These are phyloP conservation scores for Ichneumoninae sp. DNA, from an alignment of 2,888 invertebrate genomes.

Conservation along the genomic window DNA sequence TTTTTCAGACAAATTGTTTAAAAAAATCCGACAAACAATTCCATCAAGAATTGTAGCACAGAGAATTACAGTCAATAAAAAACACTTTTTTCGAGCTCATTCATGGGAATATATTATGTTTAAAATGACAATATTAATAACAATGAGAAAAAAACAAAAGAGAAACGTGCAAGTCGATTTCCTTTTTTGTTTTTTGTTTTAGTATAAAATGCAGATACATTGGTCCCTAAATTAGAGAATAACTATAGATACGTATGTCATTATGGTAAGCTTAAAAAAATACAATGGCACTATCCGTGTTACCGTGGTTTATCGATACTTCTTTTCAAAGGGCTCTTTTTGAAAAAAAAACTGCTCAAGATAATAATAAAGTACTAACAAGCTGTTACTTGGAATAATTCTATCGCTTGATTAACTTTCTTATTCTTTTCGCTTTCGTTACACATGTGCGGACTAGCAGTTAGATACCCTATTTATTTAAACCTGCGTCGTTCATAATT, in stretches of 20 bases:
- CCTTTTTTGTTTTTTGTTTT: slow-evolving; percentile 44
- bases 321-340: slow-evolving; percentile 11
- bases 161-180: background rate
- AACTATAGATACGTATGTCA: slow-evolving; percentile 46
- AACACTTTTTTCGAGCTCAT: slow-evolving; percentile 42
- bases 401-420: slow-evolving; percentile 1
- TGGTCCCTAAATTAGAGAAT: slow-evolving; percentile 70
- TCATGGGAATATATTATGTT: slow-evolving; percentile 68
- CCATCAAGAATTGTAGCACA: background rate
- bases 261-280: slow-evolving; percentile 66
- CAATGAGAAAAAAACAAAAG: slow-evolving; percentile 21
- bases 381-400: slow-evolving; percentile 1
- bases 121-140: slow-evolving; percentile 67
- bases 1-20: background rate
- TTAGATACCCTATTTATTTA: slow-evolving; percentile 55
- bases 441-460: slow-evolving; percentile 56
- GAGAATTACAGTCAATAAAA: slow-evolving; percentile 36
- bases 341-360: slow-evolving; percentile 21
- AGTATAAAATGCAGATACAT: slow-evolving; percentile 68
- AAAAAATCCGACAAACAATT: background rate
- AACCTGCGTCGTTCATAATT: slow-evolving; percentile 36
- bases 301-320: slow-evolving; percentile 29
- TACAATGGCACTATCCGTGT: slow-evolving; percentile 72
- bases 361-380: slow-evolving; percentile 1
- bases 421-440: slow-evolving; percentile 25